phyloP scores from a whole-genome alignment of 2,797 vertebrate genomes.

The Moxostoma hubbsi region DNA sequence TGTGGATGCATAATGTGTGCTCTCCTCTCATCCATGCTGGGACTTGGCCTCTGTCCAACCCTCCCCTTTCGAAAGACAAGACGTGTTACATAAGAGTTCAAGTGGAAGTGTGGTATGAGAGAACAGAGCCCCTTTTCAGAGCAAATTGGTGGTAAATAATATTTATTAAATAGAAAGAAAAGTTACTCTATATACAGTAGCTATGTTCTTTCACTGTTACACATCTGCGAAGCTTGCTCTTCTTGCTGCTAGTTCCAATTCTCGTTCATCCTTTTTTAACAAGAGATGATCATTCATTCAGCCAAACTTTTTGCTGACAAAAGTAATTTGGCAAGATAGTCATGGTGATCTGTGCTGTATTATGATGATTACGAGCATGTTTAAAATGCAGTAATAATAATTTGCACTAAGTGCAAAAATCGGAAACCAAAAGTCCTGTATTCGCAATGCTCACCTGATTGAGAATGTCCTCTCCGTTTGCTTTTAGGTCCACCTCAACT shows the following conservation, averaged over 20 bases:
- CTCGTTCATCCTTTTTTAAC: background rate
- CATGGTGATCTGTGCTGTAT: background rate
- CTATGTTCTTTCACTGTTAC: background rate
- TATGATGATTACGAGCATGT: background rate
- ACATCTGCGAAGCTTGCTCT: background rate
- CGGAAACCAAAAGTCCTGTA: background rate
- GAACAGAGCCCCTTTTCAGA: background rate
- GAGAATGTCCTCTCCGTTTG: slow-evolving; percentile 54
- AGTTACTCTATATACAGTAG: no score
- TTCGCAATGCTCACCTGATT: slow-evolving; percentile 43
- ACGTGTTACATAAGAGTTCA: slow-evolving; percentile 32
- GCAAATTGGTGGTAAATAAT: background rate
- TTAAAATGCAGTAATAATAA: background rate
- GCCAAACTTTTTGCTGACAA: background rate
- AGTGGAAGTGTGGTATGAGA: slow-evolving; percentile 3
- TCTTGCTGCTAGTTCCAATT: background rate
- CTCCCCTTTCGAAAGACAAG: background rate
- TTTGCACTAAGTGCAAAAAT: background rate
- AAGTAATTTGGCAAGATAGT: background rate
- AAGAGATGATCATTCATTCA: background rate
- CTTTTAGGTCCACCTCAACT: slow-evolving; percentile 51
- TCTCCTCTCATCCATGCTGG: background rate
- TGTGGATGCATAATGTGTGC: background rate
- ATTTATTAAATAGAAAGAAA: background rate
- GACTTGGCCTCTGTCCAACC: background rate